A percentile compares a stretch with the other conserved stretches of the same genome.
Conservation (phyloP, 2,113 vertebrate species). For the Nothoprocta perdicaria region DNA sequence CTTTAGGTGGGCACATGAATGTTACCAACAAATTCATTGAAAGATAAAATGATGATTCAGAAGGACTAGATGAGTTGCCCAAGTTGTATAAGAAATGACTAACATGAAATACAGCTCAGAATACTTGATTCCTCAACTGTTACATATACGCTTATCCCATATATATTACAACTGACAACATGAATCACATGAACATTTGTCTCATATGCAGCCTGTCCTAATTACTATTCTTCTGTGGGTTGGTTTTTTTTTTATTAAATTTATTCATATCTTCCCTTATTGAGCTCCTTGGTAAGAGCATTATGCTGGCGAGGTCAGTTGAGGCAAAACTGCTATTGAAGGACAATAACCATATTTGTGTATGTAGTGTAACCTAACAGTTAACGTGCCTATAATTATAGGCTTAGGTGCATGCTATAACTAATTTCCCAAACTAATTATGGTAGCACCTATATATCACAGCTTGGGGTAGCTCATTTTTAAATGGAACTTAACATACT, state of each 20-base stretch:
- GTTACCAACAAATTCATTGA: neutral
- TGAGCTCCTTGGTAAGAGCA: neutral
- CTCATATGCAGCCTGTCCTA: neutral
- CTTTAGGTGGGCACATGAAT: neutral
- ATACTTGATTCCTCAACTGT: neutral
- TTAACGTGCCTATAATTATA: neutral
- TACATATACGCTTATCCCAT: neutral
- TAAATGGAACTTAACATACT: neutral
- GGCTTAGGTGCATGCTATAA: neutral
- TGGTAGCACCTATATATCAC: neutral
- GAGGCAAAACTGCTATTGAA: neutral
- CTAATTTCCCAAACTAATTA: conserved; percentile 9
- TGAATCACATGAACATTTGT: neutral
- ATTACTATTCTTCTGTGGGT: neutral
- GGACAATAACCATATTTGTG: neutral
- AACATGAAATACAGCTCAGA: neutral
- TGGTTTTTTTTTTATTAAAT: neutral
- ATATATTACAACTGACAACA: neutral
- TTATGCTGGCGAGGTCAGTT: neutral
- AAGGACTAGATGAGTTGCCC: neutral
- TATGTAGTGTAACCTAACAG: conserved; percentile 1
- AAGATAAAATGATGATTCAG: neutral
- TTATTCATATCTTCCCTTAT: neutral
- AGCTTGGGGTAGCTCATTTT: conserved; percentile 15
- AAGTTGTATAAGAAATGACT: neutral